Conservation (phyloP, 2,797 vertebrate species). For the Enteromius mattozi region DNA sequence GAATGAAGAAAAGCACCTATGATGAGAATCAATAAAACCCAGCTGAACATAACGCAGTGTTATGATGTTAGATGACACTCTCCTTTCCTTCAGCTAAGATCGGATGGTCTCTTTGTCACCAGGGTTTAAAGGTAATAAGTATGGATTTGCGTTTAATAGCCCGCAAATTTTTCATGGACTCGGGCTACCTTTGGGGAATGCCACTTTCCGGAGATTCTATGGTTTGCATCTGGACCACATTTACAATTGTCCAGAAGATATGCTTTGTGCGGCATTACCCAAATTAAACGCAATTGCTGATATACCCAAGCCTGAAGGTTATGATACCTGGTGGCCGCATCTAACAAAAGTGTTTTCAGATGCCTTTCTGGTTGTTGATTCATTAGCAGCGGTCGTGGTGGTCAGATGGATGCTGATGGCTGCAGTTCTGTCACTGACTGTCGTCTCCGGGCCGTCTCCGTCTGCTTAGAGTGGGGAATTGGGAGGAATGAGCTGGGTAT, state of each 20-base stretch:
- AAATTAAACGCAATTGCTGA: constrained; percentile 4
- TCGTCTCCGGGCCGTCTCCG: constrained; percentile 2
- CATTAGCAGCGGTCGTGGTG: constrained; percentile 43
- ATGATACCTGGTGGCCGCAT: background rate
- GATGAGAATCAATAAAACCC: constrained; percentile 59
- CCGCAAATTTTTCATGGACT: background rate
- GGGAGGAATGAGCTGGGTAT: constrained; percentile 52
- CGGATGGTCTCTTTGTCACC: constrained; percentile 45
- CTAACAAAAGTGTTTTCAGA: constrained; percentile 29
- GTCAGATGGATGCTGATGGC: constrained; percentile 50
- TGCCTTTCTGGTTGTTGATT: constrained; percentile 34
- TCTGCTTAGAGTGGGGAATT: constrained; percentile 49
- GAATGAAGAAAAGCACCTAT: constrained; percentile 54
- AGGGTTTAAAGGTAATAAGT: constrained; percentile 47
- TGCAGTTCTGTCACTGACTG: constrained; percentile 51
- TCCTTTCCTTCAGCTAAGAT: constrained; percentile 48
- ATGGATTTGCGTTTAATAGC: constrained; percentile 19
- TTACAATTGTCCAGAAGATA: background rate
- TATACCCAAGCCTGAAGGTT: constrained; percentile 19
- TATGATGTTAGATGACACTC: constrained; percentile 50
- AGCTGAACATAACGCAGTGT: constrained; percentile 34
- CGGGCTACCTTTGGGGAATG: background rate
- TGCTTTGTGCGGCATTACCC: background rate
- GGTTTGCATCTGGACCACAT: background rate
- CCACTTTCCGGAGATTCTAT: background rate